Evolutionary conservation across 2,888 invertebrate genomes (phyloP).

Genomic region (Phoenoteleia sp.): DNA sequence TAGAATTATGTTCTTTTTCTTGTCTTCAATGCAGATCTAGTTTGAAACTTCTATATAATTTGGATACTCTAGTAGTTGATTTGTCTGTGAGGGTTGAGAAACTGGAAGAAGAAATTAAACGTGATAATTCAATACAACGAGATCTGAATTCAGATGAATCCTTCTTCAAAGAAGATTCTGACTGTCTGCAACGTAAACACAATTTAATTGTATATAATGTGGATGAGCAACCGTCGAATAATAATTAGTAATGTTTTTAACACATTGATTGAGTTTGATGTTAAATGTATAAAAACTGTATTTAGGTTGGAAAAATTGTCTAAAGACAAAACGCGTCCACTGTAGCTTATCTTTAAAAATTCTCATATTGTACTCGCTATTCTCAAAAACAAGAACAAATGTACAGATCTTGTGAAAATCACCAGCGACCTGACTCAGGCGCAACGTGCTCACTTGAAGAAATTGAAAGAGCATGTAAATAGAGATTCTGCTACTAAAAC

Average conservation of each 20-base stretch:
- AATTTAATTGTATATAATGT: constrained; percentile 9
- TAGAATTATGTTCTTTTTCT: background rate
- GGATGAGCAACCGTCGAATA: background rate
- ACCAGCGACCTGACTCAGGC: background rate
- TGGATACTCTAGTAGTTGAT: background rate
- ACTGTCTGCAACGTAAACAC: background rate
- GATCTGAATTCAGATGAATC: background rate
- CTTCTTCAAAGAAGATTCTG: background rate
- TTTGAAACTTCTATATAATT: background rate
- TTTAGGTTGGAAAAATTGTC: background rate
- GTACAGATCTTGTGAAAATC: background rate
- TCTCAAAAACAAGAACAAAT: background rate
- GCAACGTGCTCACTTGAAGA: background rate
- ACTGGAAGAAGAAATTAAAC: background rate
- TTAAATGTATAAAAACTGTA: background rate
- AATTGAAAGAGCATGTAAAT: background rate
- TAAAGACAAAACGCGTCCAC: too few relatives aligned
- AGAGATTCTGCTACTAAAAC: background rate
- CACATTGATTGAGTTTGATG: background rate
- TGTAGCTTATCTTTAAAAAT: too few relatives aligned
- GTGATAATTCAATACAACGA: background rate
- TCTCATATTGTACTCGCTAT: too few relatives aligned
- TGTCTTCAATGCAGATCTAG: background rate
- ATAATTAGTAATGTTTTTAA: background rate
- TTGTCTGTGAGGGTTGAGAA: background rate